These are phyloP conservation scores for Gymnarchus niloticus DNA, from an alignment of 2,113 vertebrate genomes.

Conservation along the genomic window DNA sequence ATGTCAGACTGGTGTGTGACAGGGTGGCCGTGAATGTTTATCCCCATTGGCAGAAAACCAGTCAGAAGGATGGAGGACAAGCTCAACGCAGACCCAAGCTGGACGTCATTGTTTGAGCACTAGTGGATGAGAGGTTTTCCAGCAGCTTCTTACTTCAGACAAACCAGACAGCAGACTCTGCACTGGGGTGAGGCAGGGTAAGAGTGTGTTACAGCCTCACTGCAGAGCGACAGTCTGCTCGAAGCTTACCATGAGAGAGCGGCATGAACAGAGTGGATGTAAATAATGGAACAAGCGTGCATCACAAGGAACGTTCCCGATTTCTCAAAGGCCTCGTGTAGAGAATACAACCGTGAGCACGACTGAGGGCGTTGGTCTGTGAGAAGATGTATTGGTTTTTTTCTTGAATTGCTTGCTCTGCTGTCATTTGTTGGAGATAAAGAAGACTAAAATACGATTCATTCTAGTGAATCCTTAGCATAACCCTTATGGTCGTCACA, in stretches of 20 bases:
- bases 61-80: background rate
- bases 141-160: constrained; percentile 45
- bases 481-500: constrained; percentile 54
- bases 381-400: background rate
- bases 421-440: background rate
- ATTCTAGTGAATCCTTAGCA: constrained; percentile 46
- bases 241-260: background rate
- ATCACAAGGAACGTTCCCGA: background rate
- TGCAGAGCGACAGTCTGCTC: background rate
- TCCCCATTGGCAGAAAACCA: constrained; percentile 24
- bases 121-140: constrained; percentile 43
- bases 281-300: background rate
- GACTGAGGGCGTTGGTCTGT: background rate
- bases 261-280: background rate
- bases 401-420: background rate
- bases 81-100: constrained; percentile 45
- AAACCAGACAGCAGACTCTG: constrained; percentile 34
- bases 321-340: background rate
- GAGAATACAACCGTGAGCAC: background rate
- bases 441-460: background rate
- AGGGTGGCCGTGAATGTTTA: background rate
- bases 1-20: background rate
- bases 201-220: background rate
- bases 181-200: background rate
- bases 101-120: constrained; percentile 31